Percentiles rank a stretch among this genome's conserved stretches.
Evolutionary conservation across 2,888 invertebrate genomes (phyloP).

Genomic region (Sialis fuliginosa): DNA sequence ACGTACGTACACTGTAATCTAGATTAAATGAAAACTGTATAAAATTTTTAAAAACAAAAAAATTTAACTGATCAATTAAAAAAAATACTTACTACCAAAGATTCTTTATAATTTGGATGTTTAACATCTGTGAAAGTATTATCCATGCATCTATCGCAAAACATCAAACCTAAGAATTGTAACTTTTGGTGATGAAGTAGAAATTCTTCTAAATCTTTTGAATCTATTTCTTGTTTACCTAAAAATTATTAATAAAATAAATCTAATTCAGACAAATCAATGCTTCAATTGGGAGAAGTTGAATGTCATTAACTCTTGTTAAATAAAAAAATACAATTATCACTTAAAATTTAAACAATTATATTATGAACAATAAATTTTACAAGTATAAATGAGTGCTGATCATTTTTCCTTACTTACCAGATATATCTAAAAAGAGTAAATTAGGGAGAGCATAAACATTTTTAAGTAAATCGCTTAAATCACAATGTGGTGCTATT

Average conservation of each 20-base stretch:
- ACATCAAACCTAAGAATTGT: constrained; percentile 34
- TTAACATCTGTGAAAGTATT: constrained; percentile 28
- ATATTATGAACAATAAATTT: no score
- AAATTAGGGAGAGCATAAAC: constrained; percentile 33
- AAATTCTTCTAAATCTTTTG: constrained; percentile 26
- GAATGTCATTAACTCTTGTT: no score
- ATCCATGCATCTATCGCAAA: constrained; percentile 33
- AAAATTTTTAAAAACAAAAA: no score
- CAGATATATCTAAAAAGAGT: constrained; percentile 43
- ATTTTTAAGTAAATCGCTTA: constrained; percentile 28
- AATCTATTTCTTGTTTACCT: constrained; percentile 32
- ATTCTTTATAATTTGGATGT: constrained; percentile 23
- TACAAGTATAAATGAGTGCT: not conserved
- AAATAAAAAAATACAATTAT: not conserved
- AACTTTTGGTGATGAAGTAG: constrained; percentile 27
- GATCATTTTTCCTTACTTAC: constrained; percentile 16
- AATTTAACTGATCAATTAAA: not conserved
- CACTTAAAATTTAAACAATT: not conserved
- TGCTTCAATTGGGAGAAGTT: no score
- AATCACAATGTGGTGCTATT: constrained; percentile 24
- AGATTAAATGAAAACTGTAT: no score
- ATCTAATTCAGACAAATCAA: no score
- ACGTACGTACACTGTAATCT: no score
- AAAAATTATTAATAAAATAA: constrained; percentile 3
- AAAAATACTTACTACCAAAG: constrained; percentile 23